A percentile compares a stretch with the other conserved stretches of the same genome.
Evolutionary conservation across 2,888 invertebrate genomes (phyloP).

Genomic region (Agriotes lineatus): DNA sequence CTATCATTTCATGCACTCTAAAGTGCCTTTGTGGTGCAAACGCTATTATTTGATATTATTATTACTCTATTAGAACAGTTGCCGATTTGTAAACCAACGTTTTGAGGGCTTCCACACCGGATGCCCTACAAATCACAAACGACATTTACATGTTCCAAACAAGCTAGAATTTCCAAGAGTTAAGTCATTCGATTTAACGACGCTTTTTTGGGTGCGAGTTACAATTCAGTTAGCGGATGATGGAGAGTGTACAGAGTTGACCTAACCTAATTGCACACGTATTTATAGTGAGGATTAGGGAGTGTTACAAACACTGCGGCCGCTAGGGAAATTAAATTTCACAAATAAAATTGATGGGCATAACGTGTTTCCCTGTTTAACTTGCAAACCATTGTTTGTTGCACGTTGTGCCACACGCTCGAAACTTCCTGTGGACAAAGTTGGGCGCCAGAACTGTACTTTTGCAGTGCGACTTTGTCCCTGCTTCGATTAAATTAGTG

Average conservation of each 20-base stretch:
- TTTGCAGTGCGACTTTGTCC: background rate
- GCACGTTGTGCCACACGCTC: conserved; percentile 24
- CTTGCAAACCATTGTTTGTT: conserved; percentile 37
- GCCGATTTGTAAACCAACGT: no score
- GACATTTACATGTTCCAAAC: no score
- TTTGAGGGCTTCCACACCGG: no score
- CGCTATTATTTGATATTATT: no score
- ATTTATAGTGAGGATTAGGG: conserved; percentile 47
- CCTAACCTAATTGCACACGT: conserved; percentile 47
- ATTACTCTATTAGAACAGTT: no score
- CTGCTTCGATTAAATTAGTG: background rate
- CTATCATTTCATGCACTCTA: no score
- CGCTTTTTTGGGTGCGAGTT: conserved; percentile 23
- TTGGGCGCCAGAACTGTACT: background rate
- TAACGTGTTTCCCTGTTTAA: conserved; percentile 46
- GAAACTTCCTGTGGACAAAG: conserved; percentile 12
- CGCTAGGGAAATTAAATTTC: conserved; percentile 49
- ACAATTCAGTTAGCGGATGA: conserved; percentile 31
- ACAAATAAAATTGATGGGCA: conserved; percentile 51
- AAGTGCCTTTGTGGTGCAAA: no score
- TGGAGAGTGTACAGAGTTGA: conserved; percentile 41
- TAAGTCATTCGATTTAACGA: conserved; percentile 24
- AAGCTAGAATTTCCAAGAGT: conserved; percentile 1
- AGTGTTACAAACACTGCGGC: conserved; percentile 41
- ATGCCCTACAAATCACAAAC: no score